phyloP scores from a whole-genome alignment of 2,888 invertebrate species.

The Pollenia labialis region DNA sequence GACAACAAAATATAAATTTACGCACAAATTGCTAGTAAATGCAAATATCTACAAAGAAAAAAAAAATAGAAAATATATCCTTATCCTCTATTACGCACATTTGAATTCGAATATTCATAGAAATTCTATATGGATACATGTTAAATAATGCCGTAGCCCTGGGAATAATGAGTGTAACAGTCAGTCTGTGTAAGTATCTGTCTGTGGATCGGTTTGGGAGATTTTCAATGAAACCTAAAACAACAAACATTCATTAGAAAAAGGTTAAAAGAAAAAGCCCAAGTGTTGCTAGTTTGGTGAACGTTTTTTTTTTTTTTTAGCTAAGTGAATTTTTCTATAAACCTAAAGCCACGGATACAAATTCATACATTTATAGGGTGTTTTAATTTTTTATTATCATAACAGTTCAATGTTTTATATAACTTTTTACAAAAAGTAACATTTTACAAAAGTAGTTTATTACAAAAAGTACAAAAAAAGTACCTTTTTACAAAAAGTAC shows the following conservation, averaged over 20 bases:
- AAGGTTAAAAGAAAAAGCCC: background rate
- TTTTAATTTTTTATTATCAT: background rate
- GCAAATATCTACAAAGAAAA: slow-evolving; percentile 56
- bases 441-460: too few species aligned
- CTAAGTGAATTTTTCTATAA: too few species aligned
- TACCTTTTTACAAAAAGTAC: too few species aligned
- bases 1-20: slow-evolving; percentile 43
- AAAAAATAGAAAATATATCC: slow-evolving; percentile 11
- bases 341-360: background rate
- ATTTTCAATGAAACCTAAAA: slow-evolving; percentile 24
- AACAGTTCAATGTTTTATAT: too few species aligned
- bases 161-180: too few species aligned
- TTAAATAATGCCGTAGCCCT: too few species aligned
- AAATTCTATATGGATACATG: too few species aligned
- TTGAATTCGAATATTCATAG: background rate
- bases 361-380: slow-evolving; percentile 2
- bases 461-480: too few species aligned
- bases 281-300: background rate
- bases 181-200: background rate
- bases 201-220: background rate
- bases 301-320: too few species aligned
- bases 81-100: slow-evolving; percentile 1
- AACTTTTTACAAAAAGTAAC: too few species aligned
- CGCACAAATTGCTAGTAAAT: slow-evolving; percentile 71
- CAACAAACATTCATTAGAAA: slow-evolving; percentile 47